phyloP scores from a whole-genome alignment of 2,113 vertebrate genomes.

The Megaceryle maxima region DNA sequence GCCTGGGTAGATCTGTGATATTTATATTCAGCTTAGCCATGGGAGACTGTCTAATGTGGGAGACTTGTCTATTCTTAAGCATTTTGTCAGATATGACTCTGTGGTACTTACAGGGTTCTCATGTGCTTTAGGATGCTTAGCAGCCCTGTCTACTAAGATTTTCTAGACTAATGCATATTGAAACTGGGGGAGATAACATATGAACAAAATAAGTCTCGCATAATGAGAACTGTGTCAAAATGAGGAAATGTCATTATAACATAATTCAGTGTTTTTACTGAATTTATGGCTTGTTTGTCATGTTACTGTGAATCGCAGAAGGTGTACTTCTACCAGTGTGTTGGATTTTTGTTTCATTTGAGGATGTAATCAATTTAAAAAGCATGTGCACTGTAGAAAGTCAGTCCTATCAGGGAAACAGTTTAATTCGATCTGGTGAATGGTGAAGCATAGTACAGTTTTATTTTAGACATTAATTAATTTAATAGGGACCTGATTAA shows the following conservation, averaged over 20 bases:
- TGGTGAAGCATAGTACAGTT: rapidly evolving
- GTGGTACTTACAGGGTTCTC: rapidly evolving
- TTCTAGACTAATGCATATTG: not conserved
- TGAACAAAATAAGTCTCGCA: not conserved
- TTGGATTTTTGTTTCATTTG: rapidly evolving
- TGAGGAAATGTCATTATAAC: not conserved
- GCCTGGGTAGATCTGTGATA: not conserved
- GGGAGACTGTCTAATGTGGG: not conserved
- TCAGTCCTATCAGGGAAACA: rapidly evolving
- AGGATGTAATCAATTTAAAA: not conserved
- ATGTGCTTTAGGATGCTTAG: not conserved
- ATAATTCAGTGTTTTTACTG: not conserved
- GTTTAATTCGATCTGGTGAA: not conserved
- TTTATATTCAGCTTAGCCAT: rapidly evolving
- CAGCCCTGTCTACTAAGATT: not conserved
- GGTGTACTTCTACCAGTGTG: not conserved
- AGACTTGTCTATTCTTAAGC: rapidly evolving
- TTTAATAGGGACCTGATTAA: not conserved
- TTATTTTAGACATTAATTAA: not conserved
- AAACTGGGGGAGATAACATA: rapidly evolving
- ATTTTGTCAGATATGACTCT: not conserved
- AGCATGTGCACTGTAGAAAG: rapidly evolving
- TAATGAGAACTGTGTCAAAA: not conserved
- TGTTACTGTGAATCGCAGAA: not conserved
- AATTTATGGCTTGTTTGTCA: not conserved